A percentile compares a stretch with the other conserved stretches of the same genome.
phyloP scores from a whole-genome alignment of 2,797 vertebrate species.

The Enteromius paludinosus region DNA sequence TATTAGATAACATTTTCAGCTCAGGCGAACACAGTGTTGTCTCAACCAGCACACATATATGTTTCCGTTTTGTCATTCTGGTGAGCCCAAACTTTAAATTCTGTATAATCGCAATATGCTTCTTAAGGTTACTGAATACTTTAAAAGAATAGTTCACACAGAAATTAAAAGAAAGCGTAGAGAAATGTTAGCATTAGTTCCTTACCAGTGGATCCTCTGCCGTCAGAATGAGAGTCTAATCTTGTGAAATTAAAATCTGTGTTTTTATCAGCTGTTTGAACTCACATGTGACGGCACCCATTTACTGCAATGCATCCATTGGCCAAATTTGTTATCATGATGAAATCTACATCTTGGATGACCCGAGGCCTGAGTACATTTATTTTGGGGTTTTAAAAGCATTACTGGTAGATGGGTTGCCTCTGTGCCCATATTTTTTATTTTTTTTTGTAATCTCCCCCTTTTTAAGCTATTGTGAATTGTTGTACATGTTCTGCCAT shows the following conservation, averaged over 20 bases:
- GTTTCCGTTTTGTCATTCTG: neutral
- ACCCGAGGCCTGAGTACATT: neutral
- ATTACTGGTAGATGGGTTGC: neutral
- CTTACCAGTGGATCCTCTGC: neutral
- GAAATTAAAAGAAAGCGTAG: no score
- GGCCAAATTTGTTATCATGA: neutral
- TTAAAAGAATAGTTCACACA: no score
- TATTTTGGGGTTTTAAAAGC: neutral
- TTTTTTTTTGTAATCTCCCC: neutral
- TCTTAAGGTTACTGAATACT: neutral
- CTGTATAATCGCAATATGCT: neutral
- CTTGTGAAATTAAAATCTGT: neutral
- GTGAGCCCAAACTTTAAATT: neutral
- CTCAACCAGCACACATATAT: no score
- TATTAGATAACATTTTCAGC: neutral
- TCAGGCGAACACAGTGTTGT: neutral
- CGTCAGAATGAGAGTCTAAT: neutral
- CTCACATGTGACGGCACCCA: neutral
- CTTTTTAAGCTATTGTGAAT: slow-evolving; percentile 3
- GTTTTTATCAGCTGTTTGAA: neutral
- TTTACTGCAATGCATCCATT: neutral
- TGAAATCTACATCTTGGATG: neutral
- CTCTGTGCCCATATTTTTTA: neutral
- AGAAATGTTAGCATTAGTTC: neutral
- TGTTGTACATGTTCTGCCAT: slow-evolving; percentile 31